Base-by-base conservation (phyloP, 2,888 invertebrate species). In the Eilema depressum region DNA sequence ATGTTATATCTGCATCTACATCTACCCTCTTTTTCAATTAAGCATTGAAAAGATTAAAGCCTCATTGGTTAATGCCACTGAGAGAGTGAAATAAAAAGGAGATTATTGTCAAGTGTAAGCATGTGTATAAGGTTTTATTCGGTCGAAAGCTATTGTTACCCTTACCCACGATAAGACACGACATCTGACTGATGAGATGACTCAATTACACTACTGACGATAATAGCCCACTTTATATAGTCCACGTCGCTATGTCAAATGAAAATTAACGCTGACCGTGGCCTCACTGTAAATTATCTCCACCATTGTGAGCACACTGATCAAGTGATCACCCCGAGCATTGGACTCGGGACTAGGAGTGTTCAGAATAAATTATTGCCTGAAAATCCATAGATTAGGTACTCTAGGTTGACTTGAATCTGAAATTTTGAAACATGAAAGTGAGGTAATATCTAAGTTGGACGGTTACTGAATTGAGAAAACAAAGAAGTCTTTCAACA, bases 211-310 rank as follows among this genome's bases (percentile, higher is more conserved):
- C 70, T 60, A 70, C 73, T 69, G 67, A 68, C 61, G 71, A 72
- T 81, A 81, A 77, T 78, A 73, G 75, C 73, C 76, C 75, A 76
- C 74, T 83, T 76, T 76, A 70, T 82, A 78, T 69, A 64, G 81
- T 69, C 68, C 73, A 78, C 79, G 76, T 82, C 66, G 79, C 76
- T 76, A 82, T 82, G 81, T 78, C 64, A n/a, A n/a, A n/a, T n/a
- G 67, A 77, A 72, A 83, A 83, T 83, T 78, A 78, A 78, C 74
- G 71, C 75, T 72, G 75, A 75, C 78, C 79, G 66, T 72, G 66
- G 69, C 66, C 66, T 75, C 28, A 57, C 70, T 73, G 81, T 70
- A 77, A 81, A 82, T 80, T 74, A 71, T 76, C 67, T 66, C 57
- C 57, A 73, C 72, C 76, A 70, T 69, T 75, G 70, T 67, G 72